phyloP scores from a whole-genome alignment of 1,140 invertebrate species.

The Drosophila orosa region DNA sequence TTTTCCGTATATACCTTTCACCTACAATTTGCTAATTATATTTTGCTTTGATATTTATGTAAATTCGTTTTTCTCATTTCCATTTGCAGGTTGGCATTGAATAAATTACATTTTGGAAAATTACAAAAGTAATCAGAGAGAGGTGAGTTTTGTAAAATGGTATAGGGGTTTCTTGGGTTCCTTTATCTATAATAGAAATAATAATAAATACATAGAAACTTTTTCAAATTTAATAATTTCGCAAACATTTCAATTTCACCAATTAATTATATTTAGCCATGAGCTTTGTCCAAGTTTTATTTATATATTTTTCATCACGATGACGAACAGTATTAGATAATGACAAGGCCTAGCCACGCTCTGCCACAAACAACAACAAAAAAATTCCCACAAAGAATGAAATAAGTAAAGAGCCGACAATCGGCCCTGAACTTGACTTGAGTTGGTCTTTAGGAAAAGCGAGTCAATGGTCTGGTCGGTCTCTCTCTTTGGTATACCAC shows the following conservation, averaged over 20 bases:
- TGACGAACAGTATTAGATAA: conserved; percentile 48
- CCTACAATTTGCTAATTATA: conserved; percentile 24
- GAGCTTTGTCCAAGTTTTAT: conserved; percentile 30
- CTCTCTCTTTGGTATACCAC: conserved; percentile 51
- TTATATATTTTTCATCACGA: conserved; percentile 15
- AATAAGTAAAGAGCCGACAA: conserved; percentile 25
- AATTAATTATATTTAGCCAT: conserved; percentile 47
- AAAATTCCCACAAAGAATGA: conserved; percentile 6
- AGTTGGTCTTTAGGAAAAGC: conserved; percentile 57
- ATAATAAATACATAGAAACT: background rate
- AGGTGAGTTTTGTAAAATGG: conserved; percentile 23
- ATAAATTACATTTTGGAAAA: conserved; percentile 30
- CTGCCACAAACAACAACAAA: background rate
- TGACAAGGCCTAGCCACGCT: conserved; percentile 20
- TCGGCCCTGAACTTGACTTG: conserved; percentile 77
- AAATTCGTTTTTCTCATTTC: conserved; percentile 28
- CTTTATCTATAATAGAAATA: too few species aligned
- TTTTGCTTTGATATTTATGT: conserved; percentile 37
- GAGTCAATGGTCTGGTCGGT: conserved; percentile 65
- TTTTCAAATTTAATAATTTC: background rate
- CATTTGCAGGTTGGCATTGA: conserved; percentile 47
- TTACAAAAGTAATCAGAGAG: conserved; percentile 25
- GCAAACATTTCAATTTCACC: conserved; percentile 32
- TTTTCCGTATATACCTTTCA: conserved; percentile 23
- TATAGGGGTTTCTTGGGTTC: background rate